Evolutionary conservation across 2,113 vertebrate genomes (phyloP).

Genomic region (Crotophaga sulcirostris): DNA sequence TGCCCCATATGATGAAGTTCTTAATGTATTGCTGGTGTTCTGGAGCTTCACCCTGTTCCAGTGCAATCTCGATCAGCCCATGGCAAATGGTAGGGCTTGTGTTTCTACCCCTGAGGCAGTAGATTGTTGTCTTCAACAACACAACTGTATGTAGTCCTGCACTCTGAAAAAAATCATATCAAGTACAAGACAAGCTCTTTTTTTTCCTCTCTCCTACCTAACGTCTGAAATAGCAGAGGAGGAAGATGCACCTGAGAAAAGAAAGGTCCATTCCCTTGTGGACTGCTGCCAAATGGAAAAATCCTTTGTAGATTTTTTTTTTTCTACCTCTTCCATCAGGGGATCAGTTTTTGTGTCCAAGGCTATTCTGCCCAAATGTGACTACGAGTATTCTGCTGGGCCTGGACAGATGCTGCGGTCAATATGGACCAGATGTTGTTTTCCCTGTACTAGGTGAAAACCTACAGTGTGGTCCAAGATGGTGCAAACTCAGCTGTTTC

Average conservation of each 20-base stretch:
- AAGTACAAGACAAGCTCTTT: neutral
- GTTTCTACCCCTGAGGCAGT: too few species aligned
- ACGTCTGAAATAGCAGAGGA: neutral
- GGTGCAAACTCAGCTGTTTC: neutral
- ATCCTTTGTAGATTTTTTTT: neutral
- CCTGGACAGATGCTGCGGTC: neutral
- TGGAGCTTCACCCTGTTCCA: too few species aligned
- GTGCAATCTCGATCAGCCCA: too few species aligned
- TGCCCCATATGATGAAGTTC: too few species aligned
- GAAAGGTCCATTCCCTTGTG: neutral
- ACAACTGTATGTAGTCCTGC: neutral
- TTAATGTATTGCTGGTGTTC: too few species aligned
- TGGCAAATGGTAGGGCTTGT: too few species aligned
- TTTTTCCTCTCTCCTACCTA: neutral
- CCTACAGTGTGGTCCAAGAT: neutral
- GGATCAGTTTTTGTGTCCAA: neutral
- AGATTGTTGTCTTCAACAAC: neutral
- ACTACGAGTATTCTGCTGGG: neutral
- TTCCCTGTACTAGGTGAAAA: neutral
- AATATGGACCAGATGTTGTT: neutral
- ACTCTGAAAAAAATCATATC: fast-evolving
- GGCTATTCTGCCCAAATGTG: neutral
- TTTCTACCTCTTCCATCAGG: neutral
- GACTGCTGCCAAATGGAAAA: neutral
- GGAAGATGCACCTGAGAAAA: neutral